Percentiles rank a stretch among this genome's conserved stretches.
Conservation (phyloP, 2,888 invertebrate genomes). For the Dascillus cervinus region DNA sequence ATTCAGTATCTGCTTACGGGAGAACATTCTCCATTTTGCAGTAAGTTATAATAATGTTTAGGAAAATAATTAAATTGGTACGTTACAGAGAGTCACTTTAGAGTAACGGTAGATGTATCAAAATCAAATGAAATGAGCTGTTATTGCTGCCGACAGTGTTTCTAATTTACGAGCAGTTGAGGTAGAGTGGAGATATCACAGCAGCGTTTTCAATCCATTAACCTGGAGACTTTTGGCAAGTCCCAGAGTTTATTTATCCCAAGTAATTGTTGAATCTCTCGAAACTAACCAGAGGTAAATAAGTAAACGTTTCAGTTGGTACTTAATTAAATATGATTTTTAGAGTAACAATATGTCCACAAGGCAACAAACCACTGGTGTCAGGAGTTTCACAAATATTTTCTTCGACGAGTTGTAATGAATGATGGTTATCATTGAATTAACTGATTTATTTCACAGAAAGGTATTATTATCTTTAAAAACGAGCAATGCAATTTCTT, state of each 20-base stretch:
- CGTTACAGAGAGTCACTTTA: slow-evolving; percentile 68
- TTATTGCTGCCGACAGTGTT: slow-evolving; percentile 61
- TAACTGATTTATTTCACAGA: too few species aligned
- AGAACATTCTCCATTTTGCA: slow-evolving; percentile 63
- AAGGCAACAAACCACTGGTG: slow-evolving; percentile 56
- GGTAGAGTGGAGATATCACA: slow-evolving; percentile 72
- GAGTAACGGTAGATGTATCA: slow-evolving; percentile 66
- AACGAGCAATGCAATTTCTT: too few species aligned
- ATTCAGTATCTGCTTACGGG: slow-evolving; percentile 69
- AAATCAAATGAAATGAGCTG: slow-evolving; percentile 61
- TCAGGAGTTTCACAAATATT: slow-evolving; percentile 52
- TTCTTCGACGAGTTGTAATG: slow-evolving; percentile 39
- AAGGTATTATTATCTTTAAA: too few species aligned
- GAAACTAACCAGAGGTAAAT: slow-evolving; percentile 62
- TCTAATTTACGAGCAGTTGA: slow-evolving; percentile 60
- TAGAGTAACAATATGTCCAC: slow-evolving; percentile 65
- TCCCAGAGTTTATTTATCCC: slow-evolving; percentile 66
- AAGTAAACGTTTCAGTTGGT: slow-evolving; percentile 1
- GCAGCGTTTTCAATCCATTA: slow-evolving; percentile 70
- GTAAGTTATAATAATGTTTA: slow-evolving; percentile 49
- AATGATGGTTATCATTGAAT: too few species aligned
- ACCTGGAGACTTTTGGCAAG: slow-evolving; percentile 73
- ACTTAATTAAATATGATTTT: slow-evolving; percentile 28
- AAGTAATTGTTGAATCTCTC: slow-evolving; percentile 62
- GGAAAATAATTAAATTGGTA: too few species aligned